Conservation (phyloP, 1,140 invertebrate species). For the Drosophila eugracilis region DNA sequence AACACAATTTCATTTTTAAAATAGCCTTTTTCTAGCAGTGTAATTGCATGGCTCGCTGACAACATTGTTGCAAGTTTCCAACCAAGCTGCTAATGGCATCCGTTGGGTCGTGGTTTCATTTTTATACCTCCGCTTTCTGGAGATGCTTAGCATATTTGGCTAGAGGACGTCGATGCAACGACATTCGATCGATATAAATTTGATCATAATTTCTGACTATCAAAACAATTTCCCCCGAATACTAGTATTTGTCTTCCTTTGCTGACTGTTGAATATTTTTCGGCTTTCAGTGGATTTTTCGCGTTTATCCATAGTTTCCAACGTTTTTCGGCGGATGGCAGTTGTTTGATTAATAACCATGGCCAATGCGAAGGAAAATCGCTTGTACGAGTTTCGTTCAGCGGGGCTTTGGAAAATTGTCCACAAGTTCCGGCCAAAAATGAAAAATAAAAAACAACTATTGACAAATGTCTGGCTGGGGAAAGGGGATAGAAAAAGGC, state of each 20-base stretch:
- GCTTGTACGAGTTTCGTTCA: conserved; percentile 44
- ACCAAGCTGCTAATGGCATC: conserved; percentile 49
- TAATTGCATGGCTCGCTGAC: conserved; percentile 22
- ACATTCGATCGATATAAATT: conserved; percentile 65
- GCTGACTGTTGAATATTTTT: conserved; percentile 12
- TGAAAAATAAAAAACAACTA: conserved; percentile 33
- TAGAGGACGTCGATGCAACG: conserved; percentile 21
- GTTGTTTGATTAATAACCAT: conserved; percentile 73
- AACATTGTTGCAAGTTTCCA: conserved; percentile 54
- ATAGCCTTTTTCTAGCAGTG: neutral
- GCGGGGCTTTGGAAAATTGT: conserved; percentile 24
- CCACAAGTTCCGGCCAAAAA: conserved; percentile 55
- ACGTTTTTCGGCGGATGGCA: conserved; percentile 48
- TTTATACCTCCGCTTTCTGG: neutral
- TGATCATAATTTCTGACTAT: conserved; percentile 53
- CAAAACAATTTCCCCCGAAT: conserved; percentile 35
- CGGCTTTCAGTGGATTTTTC: conserved; percentile 36
- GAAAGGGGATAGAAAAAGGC: conserved; percentile 22
- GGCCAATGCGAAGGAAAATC: conserved; percentile 55
- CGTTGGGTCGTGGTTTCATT: conserved; percentile 20
- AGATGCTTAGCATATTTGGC: conserved; percentile 63
- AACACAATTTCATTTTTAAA: too few species aligned
- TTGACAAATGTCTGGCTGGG: conserved; percentile 43
- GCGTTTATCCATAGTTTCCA: conserved; percentile 16
- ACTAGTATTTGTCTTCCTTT: conserved; percentile 25